phyloP scores from a whole-genome alignment of 2,113 vertebrate species.

The Cercopithecus mona region DNA sequence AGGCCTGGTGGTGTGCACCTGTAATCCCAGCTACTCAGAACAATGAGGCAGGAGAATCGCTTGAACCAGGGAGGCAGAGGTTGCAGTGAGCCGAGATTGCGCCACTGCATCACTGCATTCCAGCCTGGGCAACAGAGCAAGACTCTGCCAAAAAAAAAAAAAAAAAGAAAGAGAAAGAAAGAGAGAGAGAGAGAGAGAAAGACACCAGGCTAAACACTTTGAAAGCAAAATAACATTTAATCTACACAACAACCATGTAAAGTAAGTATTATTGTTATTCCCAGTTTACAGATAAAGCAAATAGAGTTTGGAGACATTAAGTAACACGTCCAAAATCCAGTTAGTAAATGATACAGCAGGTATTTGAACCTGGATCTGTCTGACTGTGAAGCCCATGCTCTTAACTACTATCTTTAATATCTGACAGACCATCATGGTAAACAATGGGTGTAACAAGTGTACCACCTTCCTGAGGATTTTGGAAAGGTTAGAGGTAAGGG shows the following conservation, averaged over 20 bases:
- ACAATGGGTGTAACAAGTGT: background rate
- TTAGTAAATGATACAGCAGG: background rate
- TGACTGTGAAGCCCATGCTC: background rate
- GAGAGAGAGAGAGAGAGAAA: background rate
- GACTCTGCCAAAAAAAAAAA: too few relatives aligned
- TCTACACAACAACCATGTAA: background rate
- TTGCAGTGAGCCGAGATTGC: too few relatives aligned
- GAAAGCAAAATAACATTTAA: constrained; percentile 8
- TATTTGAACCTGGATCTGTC: background rate
- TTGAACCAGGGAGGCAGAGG: too few relatives aligned
- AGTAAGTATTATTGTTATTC: background rate
- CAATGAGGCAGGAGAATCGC: too few relatives aligned
- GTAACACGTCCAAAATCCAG: background rate
- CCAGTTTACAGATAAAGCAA: background rate
- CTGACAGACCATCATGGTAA: background rate
- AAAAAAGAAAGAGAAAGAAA: too few relatives aligned
- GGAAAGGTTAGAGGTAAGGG: background rate
- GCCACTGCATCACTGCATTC: too few relatives aligned
- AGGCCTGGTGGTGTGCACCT: too few relatives aligned
- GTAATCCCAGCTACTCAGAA: too few relatives aligned
- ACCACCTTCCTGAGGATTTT: background rate
- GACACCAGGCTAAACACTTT: background rate
- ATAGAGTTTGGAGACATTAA: background rate
- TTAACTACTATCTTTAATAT: background rate
- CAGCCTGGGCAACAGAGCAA: too few relatives aligned